Conservation (phyloP, 2,888 invertebrate species). For the Drosophila phalerata region DNA sequence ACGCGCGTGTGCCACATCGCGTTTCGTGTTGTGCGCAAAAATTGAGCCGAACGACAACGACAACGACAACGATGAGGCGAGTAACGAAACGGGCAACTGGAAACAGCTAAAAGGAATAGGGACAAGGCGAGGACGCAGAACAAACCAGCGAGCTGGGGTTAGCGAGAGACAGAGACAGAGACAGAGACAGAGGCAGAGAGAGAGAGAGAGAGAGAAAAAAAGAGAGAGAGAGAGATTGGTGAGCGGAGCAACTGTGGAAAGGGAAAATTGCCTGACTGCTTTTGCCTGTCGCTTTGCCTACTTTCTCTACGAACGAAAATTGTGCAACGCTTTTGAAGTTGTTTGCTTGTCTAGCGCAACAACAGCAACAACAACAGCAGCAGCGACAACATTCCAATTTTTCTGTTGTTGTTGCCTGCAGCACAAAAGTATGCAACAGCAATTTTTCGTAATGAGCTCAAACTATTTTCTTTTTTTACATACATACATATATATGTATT, state of each 20-base stretch:
- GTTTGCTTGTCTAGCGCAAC: conserved; percentile 54
- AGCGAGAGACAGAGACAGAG: background rate
- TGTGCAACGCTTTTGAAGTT: conserved; percentile 75
- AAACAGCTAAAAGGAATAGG: conserved; percentile 24
- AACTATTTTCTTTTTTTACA: background rate
- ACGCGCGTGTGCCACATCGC: conserved; percentile 76
- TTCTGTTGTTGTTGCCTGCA: conserved; percentile 33
- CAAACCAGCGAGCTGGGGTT: background rate
- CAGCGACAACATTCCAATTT: conserved; percentile 6
- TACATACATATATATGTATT: background rate
- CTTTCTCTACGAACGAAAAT: conserved; percentile 48
- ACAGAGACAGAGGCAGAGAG: background rate
- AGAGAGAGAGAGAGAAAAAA: conserved; percentile 9
- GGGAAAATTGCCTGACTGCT: conserved; percentile 55
- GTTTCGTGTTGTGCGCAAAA: conserved; percentile 79
- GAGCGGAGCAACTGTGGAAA: conserved; percentile 5
- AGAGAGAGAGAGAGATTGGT: conserved; percentile 14
- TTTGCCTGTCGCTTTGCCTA: conserved; percentile 34
- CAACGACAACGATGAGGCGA: conserved; percentile 25
- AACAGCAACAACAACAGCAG: conserved; percentile 4
- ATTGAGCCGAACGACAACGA: conserved; percentile 61
- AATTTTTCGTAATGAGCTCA: conserved; percentile 50
- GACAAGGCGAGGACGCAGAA: conserved; percentile 32
- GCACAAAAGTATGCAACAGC: conserved; percentile 50
- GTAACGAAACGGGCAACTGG: conserved; percentile 9